Conservation (phyloP, 2,113 vertebrate species). For the Channa maculata region DNA sequence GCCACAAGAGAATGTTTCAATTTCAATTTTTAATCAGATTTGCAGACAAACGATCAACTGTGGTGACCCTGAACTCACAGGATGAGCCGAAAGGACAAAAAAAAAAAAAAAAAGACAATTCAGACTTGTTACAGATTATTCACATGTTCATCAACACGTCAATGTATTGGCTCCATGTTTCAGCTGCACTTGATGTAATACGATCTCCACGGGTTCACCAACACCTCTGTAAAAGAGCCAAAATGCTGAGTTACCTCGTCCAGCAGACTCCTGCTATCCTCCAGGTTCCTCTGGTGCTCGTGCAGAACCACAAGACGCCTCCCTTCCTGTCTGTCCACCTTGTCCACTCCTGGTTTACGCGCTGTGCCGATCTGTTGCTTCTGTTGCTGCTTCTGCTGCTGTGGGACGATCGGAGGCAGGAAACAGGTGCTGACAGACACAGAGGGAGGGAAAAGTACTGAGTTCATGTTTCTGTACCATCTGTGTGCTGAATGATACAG, state of each 20-base stretch:
- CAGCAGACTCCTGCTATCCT: constrained; percentile 64
- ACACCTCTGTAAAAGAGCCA: no score
- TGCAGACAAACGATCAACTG: no score
- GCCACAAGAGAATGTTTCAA: no score
- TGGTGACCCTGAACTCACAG: no score
- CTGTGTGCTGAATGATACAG: constrained; percentile 14
- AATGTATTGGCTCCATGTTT: no score
- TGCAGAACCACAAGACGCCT: background rate
- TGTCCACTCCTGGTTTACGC: background rate
- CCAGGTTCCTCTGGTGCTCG: constrained; percentile 49
- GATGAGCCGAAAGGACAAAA: no score
- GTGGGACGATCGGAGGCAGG: constrained; percentile 43
- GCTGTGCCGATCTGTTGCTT: background rate
- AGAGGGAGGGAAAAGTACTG: constrained; percentile 21
- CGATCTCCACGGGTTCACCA: no score
- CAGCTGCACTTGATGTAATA: no score
- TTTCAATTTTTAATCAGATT: no score
- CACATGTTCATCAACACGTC: no score
- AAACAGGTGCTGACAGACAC: constrained; percentile 36
- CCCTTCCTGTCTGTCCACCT: background rate
- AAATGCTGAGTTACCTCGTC: constrained; percentile 72
- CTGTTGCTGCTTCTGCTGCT: background rate
- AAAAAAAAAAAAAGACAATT: no score
- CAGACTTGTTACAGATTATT: no score
- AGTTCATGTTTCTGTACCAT: constrained; percentile 30